A percentile compares a stretch with the other conserved stretches of the same genome.
These are phyloP conservation scores for Noctilio leporinus DNA, from an alignment of 2,113 vertebrate species.

Conservation along the genomic window DNA sequence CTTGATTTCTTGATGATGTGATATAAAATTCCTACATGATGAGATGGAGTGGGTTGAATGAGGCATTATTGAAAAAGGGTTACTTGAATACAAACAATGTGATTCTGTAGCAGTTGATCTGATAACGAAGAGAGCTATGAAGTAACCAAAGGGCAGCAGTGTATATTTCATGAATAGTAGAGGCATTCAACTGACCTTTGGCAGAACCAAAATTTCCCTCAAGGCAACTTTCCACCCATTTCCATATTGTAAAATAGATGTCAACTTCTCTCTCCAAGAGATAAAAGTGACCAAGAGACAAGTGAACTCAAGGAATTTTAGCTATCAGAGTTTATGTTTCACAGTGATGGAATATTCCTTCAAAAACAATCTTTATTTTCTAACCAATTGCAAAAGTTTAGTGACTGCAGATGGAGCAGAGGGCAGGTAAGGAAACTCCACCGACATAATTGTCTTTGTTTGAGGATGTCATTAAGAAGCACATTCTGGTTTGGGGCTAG, in stretches of 20 bases:
- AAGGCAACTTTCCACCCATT: not conserved
- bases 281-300: not conserved
- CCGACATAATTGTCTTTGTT: not conserved
- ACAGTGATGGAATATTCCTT: not conserved
- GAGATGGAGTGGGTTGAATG: not conserved
- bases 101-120: not conserved
- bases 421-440: not conserved
- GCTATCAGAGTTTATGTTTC: not conserved
- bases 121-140: not conserved
- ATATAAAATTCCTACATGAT: not conserved
- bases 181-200: not conserved
- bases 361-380: not conserved
- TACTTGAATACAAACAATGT: no score
- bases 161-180: not conserved
- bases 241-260: not conserved
- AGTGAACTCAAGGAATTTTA: not conserved
- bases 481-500: not conserved
- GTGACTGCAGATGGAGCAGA: not conserved
- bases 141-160: not conserved
- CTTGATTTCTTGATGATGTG: not conserved
- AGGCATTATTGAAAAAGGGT: not conserved
- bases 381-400: not conserved
- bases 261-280: not conserved
- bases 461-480: slow-evolving; percentile 4
- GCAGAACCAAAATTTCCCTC: not conserved